These are phyloP conservation scores for Drosophila repletoides DNA, from an alignment of 1,140 invertebrate species.

Conservation along the genomic window DNA sequence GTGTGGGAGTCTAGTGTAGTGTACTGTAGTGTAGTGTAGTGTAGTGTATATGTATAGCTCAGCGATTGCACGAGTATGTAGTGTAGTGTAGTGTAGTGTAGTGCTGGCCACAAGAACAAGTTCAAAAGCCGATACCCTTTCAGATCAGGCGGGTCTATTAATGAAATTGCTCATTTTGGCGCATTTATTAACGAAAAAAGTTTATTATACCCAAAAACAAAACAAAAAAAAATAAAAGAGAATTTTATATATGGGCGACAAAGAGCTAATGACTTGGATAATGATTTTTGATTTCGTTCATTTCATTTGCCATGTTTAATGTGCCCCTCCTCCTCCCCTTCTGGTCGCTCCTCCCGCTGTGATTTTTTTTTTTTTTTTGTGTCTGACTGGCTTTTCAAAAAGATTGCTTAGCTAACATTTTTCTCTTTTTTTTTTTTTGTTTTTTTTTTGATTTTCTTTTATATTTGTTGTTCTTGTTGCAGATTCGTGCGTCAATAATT, in stretches of 20 bases:
- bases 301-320: slow-evolving; percentile 50
- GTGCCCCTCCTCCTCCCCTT: background rate
- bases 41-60: slow-evolving; percentile 5
- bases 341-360: background rate
- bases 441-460: slow-evolving; percentile 27
- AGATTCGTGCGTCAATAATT: slow-evolving; percentile 79
- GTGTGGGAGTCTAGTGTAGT: background rate
- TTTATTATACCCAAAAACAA: slow-evolving; percentile 54
- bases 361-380: slow-evolving; percentile 24
- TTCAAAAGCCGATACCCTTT: background rate
- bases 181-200: slow-evolving; percentile 57
- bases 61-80: too few species aligned
- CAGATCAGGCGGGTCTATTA: background rate
- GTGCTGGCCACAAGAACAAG: background rate
- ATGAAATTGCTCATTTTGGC: slow-evolving; percentile 4
- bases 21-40: background rate
- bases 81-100: too few species aligned
- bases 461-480: slow-evolving; percentile 13
- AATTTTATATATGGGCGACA: slow-evolving; percentile 57
- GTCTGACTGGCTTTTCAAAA: slow-evolving; percentile 35
- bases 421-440: slow-evolving; percentile 20
- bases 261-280: slow-evolving; percentile 73
- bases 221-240: background rate
- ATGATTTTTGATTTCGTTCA: slow-evolving; percentile 65
- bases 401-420: slow-evolving; percentile 47